phyloP scores from a whole-genome alignment of 2,888 invertebrate species.

The Labia minor region DNA sequence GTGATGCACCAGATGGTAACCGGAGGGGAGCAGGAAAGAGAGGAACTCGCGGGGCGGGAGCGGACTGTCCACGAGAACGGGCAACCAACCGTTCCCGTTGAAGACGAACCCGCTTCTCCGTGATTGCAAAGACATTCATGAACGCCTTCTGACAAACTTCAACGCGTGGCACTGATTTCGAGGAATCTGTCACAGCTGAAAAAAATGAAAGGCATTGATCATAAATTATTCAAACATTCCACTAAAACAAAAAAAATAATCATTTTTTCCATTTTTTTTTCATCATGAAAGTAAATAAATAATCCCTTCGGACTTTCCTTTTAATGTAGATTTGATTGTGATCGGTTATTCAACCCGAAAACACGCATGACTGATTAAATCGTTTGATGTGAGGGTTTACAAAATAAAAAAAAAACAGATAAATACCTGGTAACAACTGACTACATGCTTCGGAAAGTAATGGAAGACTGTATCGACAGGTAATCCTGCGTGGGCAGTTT shows the following conservation, averaged over 20 bases:
- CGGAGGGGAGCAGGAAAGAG: not conserved
- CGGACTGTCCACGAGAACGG: not conserved
- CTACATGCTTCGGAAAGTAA: constrained; percentile 29
- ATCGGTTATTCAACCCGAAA: too few species aligned
- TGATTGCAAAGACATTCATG: constrained; percentile 44
- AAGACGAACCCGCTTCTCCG: constrained; percentile 42
- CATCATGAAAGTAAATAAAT: too few species aligned
- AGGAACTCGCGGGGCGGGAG: not conserved
- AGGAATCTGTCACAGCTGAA: constrained; percentile 23
- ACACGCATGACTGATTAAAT: too few species aligned
- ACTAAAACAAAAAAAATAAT: too few species aligned
- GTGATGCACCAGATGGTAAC: not conserved
- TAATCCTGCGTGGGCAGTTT: constrained; percentile 35
- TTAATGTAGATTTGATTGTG: too few species aligned
- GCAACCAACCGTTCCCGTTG: constrained; percentile 35
- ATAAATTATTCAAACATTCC: too few species aligned
- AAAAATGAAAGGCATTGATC: too few species aligned
- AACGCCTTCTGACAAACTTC: constrained; percentile 46
- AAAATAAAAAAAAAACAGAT: constrained; percentile 16
- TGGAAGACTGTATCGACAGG: constrained; percentile 43
- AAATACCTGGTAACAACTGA: constrained; percentile 19
- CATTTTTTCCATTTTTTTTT: too few species aligned
- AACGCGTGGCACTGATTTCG: constrained; percentile 28
- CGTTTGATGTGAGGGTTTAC: too few species aligned
- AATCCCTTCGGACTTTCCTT: too few species aligned